These are phyloP conservation scores for Andricus grossulariae DNA, from an alignment of 1,140 invertebrate genomes.

Conservation along the genomic window DNA sequence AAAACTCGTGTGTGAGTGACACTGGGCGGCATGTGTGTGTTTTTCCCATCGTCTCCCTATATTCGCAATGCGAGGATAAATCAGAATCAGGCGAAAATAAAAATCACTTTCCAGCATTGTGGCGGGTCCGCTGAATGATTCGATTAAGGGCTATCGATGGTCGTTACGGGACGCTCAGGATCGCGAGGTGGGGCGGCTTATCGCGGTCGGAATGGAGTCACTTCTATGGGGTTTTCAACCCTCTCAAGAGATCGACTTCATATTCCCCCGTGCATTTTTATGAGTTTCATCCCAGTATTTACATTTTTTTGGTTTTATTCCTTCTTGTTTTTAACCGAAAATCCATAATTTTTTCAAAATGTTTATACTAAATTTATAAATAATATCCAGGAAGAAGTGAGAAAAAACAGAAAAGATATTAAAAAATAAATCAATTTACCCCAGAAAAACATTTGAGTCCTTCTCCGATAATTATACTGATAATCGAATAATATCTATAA, in stretches of 20 bases:
- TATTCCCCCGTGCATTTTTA: slow-evolving; percentile 53
- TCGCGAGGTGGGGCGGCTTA: slow-evolving; percentile 63
- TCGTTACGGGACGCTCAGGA: slow-evolving; percentile 65
- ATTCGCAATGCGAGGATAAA: slow-evolving; percentile 60
- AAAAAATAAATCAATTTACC: not conserved
- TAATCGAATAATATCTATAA: too few species aligned
- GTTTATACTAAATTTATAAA: too few species aligned
- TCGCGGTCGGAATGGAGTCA: slow-evolving; percentile 68
- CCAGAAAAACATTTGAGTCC: not conserved
- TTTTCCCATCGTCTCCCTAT: not conserved
- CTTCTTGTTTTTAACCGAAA: too few species aligned
- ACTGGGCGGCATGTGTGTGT: not conserved
- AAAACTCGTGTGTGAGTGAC: not conserved
- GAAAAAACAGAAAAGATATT: too few species aligned
- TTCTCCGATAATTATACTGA: too few species aligned
- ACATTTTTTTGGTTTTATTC: too few species aligned
- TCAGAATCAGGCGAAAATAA: slow-evolving; percentile 74
- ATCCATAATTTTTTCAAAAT: too few species aligned
- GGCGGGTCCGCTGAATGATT: slow-evolving; percentile 62
- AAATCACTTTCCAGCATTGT: slow-evolving; percentile 75
- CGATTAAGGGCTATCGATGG: slow-evolving; percentile 74
- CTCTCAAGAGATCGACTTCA: slow-evolving; percentile 39
- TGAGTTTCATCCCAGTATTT: slow-evolving; percentile 14
- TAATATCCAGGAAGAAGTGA: too few species aligned
- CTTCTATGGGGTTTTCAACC: slow-evolving; percentile 51